Evolutionary conservation across 2,888 invertebrate genomes (phyloP).

Genomic region (Adineta ricciae): DNA sequence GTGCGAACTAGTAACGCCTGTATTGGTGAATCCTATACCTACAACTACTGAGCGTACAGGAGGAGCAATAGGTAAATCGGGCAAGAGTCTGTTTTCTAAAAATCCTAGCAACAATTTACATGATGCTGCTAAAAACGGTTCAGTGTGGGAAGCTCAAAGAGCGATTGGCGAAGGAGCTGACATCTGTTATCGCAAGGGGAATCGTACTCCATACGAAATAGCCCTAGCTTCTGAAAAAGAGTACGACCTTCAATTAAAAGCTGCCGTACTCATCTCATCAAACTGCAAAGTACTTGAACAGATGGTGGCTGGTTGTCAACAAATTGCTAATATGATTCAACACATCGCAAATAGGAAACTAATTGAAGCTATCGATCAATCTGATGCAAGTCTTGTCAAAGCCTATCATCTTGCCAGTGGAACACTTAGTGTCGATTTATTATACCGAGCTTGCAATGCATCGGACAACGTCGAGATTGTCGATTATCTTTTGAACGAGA

Average conservation of each 20-base stretch:
- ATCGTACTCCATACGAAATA: neutral
- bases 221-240: neutral
- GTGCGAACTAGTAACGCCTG: neutral
- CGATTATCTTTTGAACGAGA: neutral
- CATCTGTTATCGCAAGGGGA: neutral
- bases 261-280: rapidly evolving
- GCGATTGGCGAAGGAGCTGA: neutral
- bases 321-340: neutral
- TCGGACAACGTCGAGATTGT: neutral
- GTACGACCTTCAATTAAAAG: neutral
- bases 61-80: neutral
- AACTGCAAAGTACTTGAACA: neutral
- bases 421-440: neutral
- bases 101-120: neutral
- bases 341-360: neutral
- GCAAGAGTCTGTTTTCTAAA: neutral
- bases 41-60: neutral
- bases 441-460: neutral
- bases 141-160: neutral
- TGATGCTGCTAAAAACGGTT: neutral
- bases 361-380: neutral
- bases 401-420: neutral
- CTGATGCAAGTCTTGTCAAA: neutral
- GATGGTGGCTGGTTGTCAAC: neutral
- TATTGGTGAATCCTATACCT: neutral